These are phyloP conservation scores for Chinchilla lanigera DNA, from an alignment of 2,113 vertebrate genomes.

Conservation along the genomic window DNA sequence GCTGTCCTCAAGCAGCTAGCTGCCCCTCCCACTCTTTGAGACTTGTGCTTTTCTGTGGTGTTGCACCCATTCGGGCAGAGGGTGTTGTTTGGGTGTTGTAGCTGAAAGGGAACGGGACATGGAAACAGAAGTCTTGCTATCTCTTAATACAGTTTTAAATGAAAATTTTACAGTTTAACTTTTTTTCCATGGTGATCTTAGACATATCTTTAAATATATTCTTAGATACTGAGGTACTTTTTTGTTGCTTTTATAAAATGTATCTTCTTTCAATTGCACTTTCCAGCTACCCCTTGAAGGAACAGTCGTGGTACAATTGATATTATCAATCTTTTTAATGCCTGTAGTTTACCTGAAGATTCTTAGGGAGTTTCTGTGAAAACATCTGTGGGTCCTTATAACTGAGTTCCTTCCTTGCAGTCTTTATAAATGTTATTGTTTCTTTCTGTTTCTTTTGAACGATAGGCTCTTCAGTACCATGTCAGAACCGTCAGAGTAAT, in stretches of 20 bases:
- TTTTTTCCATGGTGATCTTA: neutral
- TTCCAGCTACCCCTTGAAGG: neutral
- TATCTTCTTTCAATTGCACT: neutral
- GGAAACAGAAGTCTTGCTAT: neutral
- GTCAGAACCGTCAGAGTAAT: neutral
- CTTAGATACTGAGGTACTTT: neutral
- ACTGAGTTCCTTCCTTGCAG: neutral
- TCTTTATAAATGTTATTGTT: neutral
- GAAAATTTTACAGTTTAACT: neutral
- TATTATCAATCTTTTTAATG: neutral
- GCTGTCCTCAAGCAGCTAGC: neutral
- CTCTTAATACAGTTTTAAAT: neutral
- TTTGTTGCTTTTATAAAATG: neutral
- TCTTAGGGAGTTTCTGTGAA: neutral
- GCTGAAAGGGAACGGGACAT: too few species aligned
- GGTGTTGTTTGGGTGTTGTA: neutral
- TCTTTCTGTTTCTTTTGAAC: neutral
- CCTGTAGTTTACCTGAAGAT: neutral
- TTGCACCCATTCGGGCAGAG: neutral
- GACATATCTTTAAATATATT: neutral
- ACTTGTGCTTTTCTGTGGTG: neutral
- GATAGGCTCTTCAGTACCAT: neutral
- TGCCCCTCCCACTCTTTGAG: neutral
- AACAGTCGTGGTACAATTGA: neutral
- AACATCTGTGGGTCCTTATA: neutral